Evolutionary conservation across 92 coral and sea anemone genomes (phyloP).

Genomic region (Nematostella vectensis): DNA sequence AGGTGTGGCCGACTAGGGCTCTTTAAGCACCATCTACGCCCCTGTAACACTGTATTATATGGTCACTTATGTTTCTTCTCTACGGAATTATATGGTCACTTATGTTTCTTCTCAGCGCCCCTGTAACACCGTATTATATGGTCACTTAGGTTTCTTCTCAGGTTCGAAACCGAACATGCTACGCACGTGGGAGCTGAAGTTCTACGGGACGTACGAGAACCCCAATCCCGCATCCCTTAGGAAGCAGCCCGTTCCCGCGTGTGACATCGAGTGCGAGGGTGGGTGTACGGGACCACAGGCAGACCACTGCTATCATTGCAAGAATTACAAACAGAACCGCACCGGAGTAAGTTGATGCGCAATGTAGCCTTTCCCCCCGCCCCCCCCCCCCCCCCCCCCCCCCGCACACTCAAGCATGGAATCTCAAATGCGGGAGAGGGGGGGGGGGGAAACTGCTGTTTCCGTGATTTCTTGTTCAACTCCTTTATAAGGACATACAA

Average conservation of each 20-base stretch:
- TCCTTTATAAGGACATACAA: background rate
- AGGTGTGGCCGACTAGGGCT: too few species aligned
- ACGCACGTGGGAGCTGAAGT: conserved; percentile 21
- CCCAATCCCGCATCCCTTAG: conserved; percentile 29
- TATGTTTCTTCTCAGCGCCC: too few species aligned
- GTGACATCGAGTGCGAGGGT: conserved; percentile 71
- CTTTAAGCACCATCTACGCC: too few species aligned
- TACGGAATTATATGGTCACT: too few species aligned
- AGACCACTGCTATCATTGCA: conserved; percentile 63
- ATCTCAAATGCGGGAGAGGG: background rate
- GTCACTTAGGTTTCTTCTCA: too few species aligned
- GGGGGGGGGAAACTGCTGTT: background rate
- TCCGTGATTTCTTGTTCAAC: background rate
- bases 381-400: background rate
- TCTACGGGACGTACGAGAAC: conserved; percentile 70
- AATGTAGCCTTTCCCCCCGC: background rate
- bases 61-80: too few species aligned
- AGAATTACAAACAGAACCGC: conserved; percentile 50
- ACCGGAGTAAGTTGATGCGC: conserved; percentile 38
- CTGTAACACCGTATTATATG: too few species aligned
- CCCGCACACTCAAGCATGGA: too few species aligned
- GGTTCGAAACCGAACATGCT: too few species aligned
- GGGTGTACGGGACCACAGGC: conserved; percentile 86
- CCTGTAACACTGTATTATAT: too few species aligned
- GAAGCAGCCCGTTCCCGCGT: conserved; percentile 64